These are phyloP conservation scores for Tridacna crocea DNA, from an alignment of 2,888 invertebrate species.

Conservation along the genomic window DNA sequence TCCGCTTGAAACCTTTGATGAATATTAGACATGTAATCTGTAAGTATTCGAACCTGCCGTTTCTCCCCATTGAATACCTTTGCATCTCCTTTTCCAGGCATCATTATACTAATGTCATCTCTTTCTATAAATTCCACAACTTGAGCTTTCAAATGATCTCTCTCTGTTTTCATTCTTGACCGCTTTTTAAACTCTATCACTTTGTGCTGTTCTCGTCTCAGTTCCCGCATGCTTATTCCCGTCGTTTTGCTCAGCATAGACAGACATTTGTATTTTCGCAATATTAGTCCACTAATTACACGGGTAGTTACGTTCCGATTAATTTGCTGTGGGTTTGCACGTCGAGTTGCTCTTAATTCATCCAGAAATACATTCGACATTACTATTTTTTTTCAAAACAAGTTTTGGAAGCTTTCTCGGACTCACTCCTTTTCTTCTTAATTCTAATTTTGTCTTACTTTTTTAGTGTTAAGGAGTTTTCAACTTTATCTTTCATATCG, in stretches of 20 bases:
- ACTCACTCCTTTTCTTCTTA: too few relatives aligned
- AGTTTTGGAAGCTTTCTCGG: too few relatives aligned
- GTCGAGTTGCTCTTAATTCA: too few relatives aligned
- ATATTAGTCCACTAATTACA: too few relatives aligned
- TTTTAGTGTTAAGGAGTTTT: too few relatives aligned
- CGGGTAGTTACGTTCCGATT: too few relatives aligned
- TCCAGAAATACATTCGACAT: too few relatives aligned
- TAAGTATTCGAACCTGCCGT: conserved; percentile 46
- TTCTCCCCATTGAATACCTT: conserved; percentile 20
- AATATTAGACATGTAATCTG: conserved; percentile 52
- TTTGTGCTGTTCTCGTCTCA: not conserved
- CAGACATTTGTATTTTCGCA: too few relatives aligned
- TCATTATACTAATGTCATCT: conserved; percentile 52
- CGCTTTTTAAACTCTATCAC: conserved; percentile 2
- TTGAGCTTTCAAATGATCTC: not conserved
- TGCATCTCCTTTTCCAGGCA: conserved; percentile 56
- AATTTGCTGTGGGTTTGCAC: too few relatives aligned
- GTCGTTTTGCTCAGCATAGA: conserved; percentile 1
- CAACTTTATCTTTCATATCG: too few relatives aligned
- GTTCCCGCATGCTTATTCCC: conserved; percentile 5
- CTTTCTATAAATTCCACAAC: conserved; percentile 50
- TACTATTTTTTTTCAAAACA: too few relatives aligned
- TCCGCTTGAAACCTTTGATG: conserved; percentile 57
- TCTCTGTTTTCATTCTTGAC: not conserved
- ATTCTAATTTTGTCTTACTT: too few relatives aligned